Base-by-base conservation (phyloP, 2,797 vertebrate genomes). In the Helicolenus hilgendorfi region DNA sequence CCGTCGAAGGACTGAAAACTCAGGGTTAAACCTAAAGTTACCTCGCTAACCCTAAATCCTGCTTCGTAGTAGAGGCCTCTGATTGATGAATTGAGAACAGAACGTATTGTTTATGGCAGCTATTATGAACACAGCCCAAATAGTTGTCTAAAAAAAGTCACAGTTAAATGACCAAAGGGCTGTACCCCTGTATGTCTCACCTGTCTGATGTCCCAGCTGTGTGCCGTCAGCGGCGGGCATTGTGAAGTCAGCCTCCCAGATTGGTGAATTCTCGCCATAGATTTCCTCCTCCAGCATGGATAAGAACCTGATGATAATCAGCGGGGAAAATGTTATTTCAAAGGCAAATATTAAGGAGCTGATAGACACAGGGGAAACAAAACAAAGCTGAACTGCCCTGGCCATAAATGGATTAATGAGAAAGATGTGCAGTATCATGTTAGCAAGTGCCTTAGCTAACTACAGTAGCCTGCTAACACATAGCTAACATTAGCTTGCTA, bases 251-350 rank as follows among this genome's bases (percentile, higher is more conserved):
- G 99, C 98, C 85, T 99, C 99, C 99, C 99, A 99, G 89, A 99
- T 99, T 0, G 99, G 99, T 4, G 99, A 99, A 94, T 98, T 99
- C 80, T 98, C 98, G 0, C 99, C 99, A 0, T 99, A 99, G 91
- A 99, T 99, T 94, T 99, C 99, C 94, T 99, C 99, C 92, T 99
- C 99, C 64, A 99, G 95, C 99, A 99, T 99, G 29, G 99, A 99
- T 81, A 99, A 97, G 91, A 99, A 99, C 94, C 99, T 99, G 92
- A 29, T 6, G 22, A 76, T 31, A 79, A 13, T 41, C 11, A 38
- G 29, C 0, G 1, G 3, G 7, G 3, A 8, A 53, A 56, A 72
- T 8, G 36, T 24, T n/a, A 35, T 15, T 15, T 41, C 13, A 65
- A 24, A 31, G 10, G n/a, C 3, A 36, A 14, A 36, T 26, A 26